Conservation (phyloP, 2,888 invertebrate genomes). For the Boloria selene region DNA sequence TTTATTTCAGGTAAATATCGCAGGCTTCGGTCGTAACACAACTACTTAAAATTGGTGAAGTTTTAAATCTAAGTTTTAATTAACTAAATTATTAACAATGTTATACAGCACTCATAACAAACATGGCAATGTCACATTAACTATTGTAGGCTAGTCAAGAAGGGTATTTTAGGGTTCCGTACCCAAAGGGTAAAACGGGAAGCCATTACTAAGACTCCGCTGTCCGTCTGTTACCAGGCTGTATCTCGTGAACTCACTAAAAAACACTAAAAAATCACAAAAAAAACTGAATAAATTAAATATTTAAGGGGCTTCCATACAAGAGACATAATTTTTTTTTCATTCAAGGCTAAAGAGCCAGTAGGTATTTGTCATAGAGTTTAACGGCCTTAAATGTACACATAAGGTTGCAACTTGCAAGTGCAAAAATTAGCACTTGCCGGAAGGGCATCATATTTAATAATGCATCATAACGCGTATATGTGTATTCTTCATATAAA, state of each 20-base stretch:
- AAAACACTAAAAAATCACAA: no score
- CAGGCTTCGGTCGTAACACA: not conserved
- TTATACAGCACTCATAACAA: not conserved
- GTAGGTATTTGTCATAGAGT: constrained; percentile 7
- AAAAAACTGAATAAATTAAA: no score
- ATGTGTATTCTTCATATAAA: not conserved
- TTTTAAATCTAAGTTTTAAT: not conserved
- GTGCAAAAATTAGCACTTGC: constrained; percentile 36
- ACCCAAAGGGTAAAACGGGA: no score
- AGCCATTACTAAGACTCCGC: no score
- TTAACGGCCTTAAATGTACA: constrained; percentile 25
- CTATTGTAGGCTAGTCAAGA: not conserved
- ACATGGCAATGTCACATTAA: not conserved
- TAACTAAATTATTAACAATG: not conserved
- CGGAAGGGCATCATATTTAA: constrained; percentile 14
- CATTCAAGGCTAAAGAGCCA: not conserved
- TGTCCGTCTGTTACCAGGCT: no score
- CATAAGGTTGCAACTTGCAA: constrained; percentile 29
- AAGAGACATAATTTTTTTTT: no score
- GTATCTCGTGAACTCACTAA: no score
- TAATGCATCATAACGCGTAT: not conserved
- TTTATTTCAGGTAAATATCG: constrained; percentile 53
- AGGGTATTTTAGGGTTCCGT: no score
- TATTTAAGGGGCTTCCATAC: no score
- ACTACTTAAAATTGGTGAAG: constrained; percentile 6